Evolutionary conservation across 2,113 vertebrate species (phyloP).

Genomic region (Macquaria ambigua): DNA sequence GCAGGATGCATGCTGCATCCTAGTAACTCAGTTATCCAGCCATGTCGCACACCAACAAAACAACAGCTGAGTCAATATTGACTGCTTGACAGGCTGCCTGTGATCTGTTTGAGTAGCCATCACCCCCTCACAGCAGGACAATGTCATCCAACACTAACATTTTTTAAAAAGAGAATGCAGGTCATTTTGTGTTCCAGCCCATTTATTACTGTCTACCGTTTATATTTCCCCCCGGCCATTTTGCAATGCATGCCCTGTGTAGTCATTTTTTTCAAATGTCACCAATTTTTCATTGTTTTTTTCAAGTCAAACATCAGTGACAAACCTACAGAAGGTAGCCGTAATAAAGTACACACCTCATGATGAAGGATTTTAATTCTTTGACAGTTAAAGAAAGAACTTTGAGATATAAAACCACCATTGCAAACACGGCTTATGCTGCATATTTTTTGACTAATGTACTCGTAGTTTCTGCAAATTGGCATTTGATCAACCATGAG

Average conservation of each 20-base stretch:
- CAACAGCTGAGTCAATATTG: slow-evolving; percentile 86
- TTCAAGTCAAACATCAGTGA: slow-evolving; percentile 51
- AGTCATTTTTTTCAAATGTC: slow-evolving; percentile 59
- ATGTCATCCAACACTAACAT: slow-evolving; percentile 72
- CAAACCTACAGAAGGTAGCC: slow-evolving; percentile 40
- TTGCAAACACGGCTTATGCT: slow-evolving; percentile 2
- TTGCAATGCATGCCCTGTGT: slow-evolving; percentile 54
- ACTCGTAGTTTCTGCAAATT: background rate
- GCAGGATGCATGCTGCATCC: slow-evolving; percentile 67
- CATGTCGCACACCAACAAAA: slow-evolving; percentile 62
- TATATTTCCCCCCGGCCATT: slow-evolving; percentile 53
- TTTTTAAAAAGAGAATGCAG: slow-evolving; percentile 54
- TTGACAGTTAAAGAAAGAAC: slow-evolving; percentile 18
- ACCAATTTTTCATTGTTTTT: slow-evolving; percentile 64
- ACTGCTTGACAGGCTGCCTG: slow-evolving; percentile 71
- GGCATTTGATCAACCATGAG: background rate
- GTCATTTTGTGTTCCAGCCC: slow-evolving; percentile 54
- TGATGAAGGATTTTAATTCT: slow-evolving; percentile 20
- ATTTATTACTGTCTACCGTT: slow-evolving; percentile 54
- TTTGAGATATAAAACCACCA: slow-evolving; percentile 10
- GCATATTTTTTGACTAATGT: background rate
- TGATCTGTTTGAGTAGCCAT: slow-evolving; percentile 72
- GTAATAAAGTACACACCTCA: slow-evolving; percentile 27
- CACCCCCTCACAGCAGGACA: slow-evolving; percentile 64
- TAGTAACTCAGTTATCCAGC: slow-evolving; percentile 62